phyloP scores from a whole-genome alignment of 2,113 vertebrate genomes.

The Microcebus tavaratra region DNA sequence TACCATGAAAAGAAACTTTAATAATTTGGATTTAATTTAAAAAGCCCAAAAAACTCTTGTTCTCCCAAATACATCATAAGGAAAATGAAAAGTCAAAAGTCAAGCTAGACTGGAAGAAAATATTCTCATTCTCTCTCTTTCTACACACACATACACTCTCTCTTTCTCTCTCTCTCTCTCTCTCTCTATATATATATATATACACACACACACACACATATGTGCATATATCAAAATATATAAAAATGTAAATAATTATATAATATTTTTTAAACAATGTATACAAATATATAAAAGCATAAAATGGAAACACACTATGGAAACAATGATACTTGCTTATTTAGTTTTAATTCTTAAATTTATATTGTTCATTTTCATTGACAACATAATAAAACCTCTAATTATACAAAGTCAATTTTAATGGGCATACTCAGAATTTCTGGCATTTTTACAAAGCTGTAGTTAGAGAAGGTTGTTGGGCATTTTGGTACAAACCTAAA shows the following conservation, averaged over 20 bases:
- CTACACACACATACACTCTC: too few relatives aligned
- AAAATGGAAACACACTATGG: too few relatives aligned
- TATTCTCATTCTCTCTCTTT: background rate
- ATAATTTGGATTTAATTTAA: background rate
- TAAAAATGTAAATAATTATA: background rate
- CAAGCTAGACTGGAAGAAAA: background rate
- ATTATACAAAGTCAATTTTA: background rate
- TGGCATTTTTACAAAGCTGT: background rate
- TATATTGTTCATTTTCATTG: background rate
- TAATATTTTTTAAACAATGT: background rate
- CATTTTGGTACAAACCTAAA: background rate
- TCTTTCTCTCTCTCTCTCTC: background rate
- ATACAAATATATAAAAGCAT: too few relatives aligned
- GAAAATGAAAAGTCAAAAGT: background rate
- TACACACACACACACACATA: background rate
- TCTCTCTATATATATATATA: background rate
- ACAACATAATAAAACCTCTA: background rate
- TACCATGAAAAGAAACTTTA: background rate
- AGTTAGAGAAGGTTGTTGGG: background rate
- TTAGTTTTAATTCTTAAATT: background rate
- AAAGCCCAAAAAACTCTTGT: background rate
- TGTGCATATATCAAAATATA: background rate
- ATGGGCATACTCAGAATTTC: background rate
- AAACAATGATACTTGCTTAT: background rate
- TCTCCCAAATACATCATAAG: background rate